These are phyloP conservation scores for Percopsis transmontana DNA, from an alignment of 2,113 vertebrate species.

Conservation along the genomic window DNA sequence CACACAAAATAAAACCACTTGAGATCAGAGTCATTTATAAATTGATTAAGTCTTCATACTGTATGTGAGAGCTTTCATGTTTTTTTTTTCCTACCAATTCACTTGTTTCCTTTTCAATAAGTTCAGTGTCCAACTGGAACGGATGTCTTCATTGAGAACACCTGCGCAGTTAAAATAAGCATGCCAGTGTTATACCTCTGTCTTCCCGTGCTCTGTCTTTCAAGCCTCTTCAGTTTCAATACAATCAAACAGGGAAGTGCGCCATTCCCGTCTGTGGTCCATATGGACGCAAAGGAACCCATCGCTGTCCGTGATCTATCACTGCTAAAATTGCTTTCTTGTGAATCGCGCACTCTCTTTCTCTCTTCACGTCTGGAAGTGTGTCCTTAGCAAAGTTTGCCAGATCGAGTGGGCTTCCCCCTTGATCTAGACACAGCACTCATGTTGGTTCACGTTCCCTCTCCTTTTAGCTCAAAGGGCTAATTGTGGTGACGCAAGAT, in stretches of 20 bases:
- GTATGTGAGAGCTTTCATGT: constrained; percentile 58
- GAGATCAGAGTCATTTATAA: constrained; percentile 55
- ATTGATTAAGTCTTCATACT: constrained; percentile 60
- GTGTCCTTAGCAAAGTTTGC: constrained; percentile 47
- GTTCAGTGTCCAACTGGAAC: constrained; percentile 5
- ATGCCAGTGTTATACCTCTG: constrained; percentile 51
- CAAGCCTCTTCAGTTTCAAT: constrained; percentile 53
- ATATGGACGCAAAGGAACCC: constrained; percentile 41
- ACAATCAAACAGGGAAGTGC: constrained; percentile 60
- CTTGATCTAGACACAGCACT: constrained; percentile 67
- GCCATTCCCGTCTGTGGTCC: constrained; percentile 50
- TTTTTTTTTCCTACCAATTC: constrained; percentile 36
- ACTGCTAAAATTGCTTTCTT: not conserved
- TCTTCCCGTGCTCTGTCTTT: constrained; percentile 38
- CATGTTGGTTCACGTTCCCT: constrained; percentile 67
- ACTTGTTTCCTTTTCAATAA: constrained; percentile 23
- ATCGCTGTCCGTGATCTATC: constrained; percentile 27
- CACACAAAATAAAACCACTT: constrained; percentile 27
- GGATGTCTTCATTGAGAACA: constrained; percentile 64
- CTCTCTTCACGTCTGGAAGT: not conserved
- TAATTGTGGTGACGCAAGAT: constrained; percentile 60
- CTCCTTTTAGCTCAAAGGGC: constrained; percentile 52
- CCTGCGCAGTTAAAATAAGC: constrained; percentile 68
- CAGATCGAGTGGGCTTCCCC: constrained; percentile 43
- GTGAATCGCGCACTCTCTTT: not conserved